phyloP scores from a whole-genome alignment of 1,140 invertebrate species.

The Asbolus verrucosus region DNA sequence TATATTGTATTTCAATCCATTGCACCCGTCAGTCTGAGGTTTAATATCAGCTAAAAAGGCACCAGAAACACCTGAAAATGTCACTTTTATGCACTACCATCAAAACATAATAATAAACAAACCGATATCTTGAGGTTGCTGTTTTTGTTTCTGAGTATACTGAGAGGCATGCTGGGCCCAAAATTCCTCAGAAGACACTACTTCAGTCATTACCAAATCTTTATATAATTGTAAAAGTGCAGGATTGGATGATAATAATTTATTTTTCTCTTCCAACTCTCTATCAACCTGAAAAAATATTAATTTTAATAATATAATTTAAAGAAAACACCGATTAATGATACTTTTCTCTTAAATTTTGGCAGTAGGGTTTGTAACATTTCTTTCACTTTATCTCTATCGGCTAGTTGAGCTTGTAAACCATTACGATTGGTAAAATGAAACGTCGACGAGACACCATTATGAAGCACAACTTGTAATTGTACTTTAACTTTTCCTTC shows the following conservation, averaged over 20 bases:
- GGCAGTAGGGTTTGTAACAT: slow-evolving; percentile 90
- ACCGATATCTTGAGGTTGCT: slow-evolving; percentile 85
- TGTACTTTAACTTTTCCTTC: slow-evolving; percentile 99
- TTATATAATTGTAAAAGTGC: slow-evolving; percentile 87
- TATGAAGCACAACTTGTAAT: slow-evolving; percentile 96
- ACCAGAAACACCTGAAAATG: slow-evolving; percentile 80
- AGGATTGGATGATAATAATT: slow-evolving; percentile 85
- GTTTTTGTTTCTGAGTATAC: slow-evolving; percentile 80
- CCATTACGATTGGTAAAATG: slow-evolving; percentile 95
- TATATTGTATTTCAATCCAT: slow-evolving; percentile 97
- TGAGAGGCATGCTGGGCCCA: slow-evolving; percentile 89
- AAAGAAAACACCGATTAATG: slow-evolving; percentile 7
- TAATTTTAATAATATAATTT: no score
- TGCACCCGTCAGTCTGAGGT: slow-evolving; percentile 96
- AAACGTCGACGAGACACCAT: slow-evolving; percentile 95
- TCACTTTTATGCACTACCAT: neutral
- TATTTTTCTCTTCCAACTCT: slow-evolving; percentile 91
- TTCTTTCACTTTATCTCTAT: slow-evolving; percentile 95
- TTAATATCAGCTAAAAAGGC: slow-evolving; percentile 94
- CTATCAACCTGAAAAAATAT: slow-evolving; percentile 76
- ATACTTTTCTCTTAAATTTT: slow-evolving; percentile 90
- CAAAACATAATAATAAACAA: slow-evolving; percentile 64
- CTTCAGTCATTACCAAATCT: slow-evolving; percentile 94
- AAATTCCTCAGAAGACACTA: slow-evolving; percentile 96
- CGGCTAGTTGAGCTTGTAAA: slow-evolving; percentile 83